Evolutionary conservation across 1,140 invertebrate genomes (phyloP).

Genomic region (Drepana arcuata): DNA sequence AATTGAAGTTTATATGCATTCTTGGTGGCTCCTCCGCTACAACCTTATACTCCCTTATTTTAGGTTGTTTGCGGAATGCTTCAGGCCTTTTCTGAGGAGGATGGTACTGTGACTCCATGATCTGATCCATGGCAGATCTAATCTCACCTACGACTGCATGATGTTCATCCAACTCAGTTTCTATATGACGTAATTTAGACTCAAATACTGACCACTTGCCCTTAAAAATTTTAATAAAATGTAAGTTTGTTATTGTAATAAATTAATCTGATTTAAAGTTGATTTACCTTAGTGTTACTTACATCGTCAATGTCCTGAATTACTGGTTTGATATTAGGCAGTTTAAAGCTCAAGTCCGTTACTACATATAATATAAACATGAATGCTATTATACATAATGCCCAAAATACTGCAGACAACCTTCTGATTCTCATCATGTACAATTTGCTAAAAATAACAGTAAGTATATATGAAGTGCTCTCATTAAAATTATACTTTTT

Average conservation of each 20-base stretch:
- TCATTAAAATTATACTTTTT: no score
- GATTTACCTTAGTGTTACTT: slow-evolving; percentile 24
- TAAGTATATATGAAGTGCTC: no score
- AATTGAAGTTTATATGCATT: slow-evolving; percentile 39
- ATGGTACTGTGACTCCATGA: slow-evolving; percentile 37
- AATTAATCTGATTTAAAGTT: slow-evolving; percentile 5
- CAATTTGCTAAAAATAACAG: no score
- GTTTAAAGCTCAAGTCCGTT: slow-evolving; percentile 58
- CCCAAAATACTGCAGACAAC: slow-evolving; percentile 60
- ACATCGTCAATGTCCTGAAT: slow-evolving; percentile 59
- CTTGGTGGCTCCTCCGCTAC: slow-evolving; percentile 48
- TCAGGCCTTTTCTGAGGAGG: slow-evolving; percentile 32
- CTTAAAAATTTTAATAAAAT: no score
- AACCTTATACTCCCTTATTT: slow-evolving; percentile 41
- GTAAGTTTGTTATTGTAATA: no score
- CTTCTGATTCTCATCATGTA: slow-evolving; percentile 57
- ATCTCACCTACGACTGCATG: slow-evolving; percentile 74
- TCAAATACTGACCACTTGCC: slow-evolving; percentile 80
- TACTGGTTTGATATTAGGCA: slow-evolving; percentile 55
- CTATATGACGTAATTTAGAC: slow-evolving; percentile 75
- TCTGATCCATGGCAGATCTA: slow-evolving; percentile 65
- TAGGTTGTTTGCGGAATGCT: slow-evolving; percentile 19
- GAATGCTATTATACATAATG: slow-evolving; percentile 54
- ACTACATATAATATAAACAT: slow-evolving; percentile 63
- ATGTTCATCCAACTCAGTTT: slow-evolving; percentile 76